phyloP scores from a whole-genome alignment of 53 echinoderm and acorn worm species.

The Crossaster papposus region DNA sequence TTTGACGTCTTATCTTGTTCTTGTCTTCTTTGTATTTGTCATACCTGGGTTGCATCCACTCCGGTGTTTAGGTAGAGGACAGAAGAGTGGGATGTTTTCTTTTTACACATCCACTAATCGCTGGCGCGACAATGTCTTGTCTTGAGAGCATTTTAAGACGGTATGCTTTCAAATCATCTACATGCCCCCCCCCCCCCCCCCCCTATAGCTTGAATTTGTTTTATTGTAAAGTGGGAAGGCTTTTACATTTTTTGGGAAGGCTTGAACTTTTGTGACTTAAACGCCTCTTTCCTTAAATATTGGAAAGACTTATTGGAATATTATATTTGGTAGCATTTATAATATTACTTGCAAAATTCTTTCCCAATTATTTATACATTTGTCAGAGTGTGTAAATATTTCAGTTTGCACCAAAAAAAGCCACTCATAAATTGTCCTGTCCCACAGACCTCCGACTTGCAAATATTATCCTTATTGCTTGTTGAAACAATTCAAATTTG shows the following conservation, averaged over 20 bases:
- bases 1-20: not conserved
- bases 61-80: not conserved
- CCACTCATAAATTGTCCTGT: too few relatives aligned
- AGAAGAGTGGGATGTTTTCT: conserved; percentile 2
- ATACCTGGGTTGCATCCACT: not conserved
- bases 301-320: too few relatives aligned
- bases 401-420: too few relatives aligned
- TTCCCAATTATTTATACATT: too few relatives aligned
- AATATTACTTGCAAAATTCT: too few relatives aligned
- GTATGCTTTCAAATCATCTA: not conserved
- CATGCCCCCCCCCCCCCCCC: too few relatives aligned
- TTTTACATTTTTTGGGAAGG: not conserved
- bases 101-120: conserved; percentile 39
- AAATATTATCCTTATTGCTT: not conserved
- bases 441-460: too few relatives aligned
- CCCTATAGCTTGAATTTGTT: not conserved
- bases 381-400: too few relatives aligned
- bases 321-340: too few relatives aligned
- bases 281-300: too few relatives aligned
- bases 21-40: not conserved
- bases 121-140: not conserved
- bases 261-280: too few relatives aligned
- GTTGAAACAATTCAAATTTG: not conserved
- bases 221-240: not conserved
- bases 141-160: not conserved